Conservation (phyloP, 2,888 invertebrate species). For the Gasteruption jaculator region DNA sequence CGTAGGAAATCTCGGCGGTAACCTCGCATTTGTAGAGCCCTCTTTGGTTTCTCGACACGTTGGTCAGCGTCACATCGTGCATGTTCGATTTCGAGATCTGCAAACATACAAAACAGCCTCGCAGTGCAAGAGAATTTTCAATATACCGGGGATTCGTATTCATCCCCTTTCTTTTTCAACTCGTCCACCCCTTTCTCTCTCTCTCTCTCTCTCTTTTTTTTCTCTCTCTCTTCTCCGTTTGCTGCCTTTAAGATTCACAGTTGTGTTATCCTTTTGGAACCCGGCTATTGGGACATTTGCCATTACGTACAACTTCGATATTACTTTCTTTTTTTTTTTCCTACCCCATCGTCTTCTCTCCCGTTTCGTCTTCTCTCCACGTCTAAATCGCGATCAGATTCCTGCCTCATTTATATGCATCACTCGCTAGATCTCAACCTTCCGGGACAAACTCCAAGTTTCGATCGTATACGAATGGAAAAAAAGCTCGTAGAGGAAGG, state of each 20-base stretch:
- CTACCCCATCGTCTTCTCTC: constrained; percentile 24
- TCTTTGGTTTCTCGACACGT: constrained; percentile 63
- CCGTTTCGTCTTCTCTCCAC: constrained; percentile 17
- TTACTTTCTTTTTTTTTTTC: constrained; percentile 25
- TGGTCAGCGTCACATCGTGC: constrained; percentile 64
- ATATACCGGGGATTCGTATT: constrained; percentile 15
- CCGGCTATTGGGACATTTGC: no score
- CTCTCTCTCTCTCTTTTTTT: constrained; percentile 8
- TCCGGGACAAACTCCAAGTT: no score
- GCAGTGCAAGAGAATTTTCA: no score
- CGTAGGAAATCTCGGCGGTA: constrained; percentile 67
- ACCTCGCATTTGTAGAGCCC: constrained; percentile 72
- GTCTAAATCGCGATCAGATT: constrained; percentile 30
- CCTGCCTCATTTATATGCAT: no score
- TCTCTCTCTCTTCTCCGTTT: background rate
- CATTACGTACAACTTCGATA: constrained; percentile 9
- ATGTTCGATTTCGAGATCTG: constrained; percentile 66
- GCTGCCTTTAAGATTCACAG: constrained; percentile 4
- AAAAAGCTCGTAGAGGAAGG: no score
- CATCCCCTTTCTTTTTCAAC: background rate
- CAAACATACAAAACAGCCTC: no score
- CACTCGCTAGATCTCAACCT: no score
- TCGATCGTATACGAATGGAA: no score
- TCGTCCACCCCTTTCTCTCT: constrained; percentile 1
- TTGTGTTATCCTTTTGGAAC: no score